These are phyloP conservation scores for Rynchops niger DNA, from an alignment of 2,113 vertebrate genomes.

Conservation along the genomic window DNA sequence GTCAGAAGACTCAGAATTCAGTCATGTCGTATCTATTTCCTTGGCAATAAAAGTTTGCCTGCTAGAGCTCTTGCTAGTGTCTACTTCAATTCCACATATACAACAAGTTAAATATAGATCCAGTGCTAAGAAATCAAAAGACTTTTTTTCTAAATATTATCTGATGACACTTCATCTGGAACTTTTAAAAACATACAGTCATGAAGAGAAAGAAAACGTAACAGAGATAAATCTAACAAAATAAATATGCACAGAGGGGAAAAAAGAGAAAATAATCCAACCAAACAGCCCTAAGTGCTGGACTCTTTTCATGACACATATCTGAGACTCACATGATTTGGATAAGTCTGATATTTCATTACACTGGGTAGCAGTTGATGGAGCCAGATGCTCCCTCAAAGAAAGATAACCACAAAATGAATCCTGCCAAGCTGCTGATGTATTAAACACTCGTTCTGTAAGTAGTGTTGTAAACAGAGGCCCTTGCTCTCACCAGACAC, in stretches of 20 bases:
- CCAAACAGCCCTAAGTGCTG: neutral
- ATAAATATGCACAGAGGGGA: constrained; percentile 1
- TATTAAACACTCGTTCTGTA: neutral
- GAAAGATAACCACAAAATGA: neutral
- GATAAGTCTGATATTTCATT: constrained; percentile 7
- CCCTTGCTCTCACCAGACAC: neutral
- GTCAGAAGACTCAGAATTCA: neutral
- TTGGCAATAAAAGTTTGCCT: neutral
- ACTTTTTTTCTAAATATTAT: constrained; percentile 11
- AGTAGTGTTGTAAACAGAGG: neutral
- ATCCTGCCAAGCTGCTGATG: constrained; percentile 34
- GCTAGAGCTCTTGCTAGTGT: neutral
- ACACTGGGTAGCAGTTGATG: neutral
- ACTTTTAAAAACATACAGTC: neutral
- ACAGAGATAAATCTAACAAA: neutral
- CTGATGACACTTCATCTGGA: constrained; percentile 19
- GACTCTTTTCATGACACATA: constrained; percentile 10
- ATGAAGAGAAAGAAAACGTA: constrained; percentile 24
- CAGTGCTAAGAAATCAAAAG: neutral
- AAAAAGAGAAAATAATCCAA: constrained; percentile 15
- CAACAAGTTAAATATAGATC: constrained; percentile 1
- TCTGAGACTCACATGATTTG: constrained; percentile 51
- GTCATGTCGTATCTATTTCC: neutral
- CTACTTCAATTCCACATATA: constrained; percentile 6
- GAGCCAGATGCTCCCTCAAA: constrained; percentile 40